Evolutionary conservation across 2,888 invertebrate genomes (phyloP), one percentile per base, ranked within the genome.

Genomic region (Euproctis similis): DNA sequence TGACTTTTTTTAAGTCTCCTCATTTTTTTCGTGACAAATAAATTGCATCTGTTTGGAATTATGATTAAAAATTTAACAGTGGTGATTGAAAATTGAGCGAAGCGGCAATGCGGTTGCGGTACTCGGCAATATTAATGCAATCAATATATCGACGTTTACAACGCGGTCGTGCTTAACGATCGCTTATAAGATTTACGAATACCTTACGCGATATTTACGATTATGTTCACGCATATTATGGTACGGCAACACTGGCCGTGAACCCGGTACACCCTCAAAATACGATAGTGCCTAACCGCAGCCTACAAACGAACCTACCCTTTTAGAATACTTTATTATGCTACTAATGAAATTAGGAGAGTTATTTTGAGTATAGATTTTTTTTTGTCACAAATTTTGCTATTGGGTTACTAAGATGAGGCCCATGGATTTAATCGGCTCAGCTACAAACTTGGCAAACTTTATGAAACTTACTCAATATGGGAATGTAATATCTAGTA

Each of bases 61-160:
- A 35, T 34, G 36, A 47, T 60, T 58, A 61, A 63, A 64, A 58
- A 55, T 53, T 52, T 53, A 49, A 46, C 40, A 35, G 37, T 36
- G 55, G 63, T 72, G 66, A 71, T 66, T 66, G 53, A 74, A 68
- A 62, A 51, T 45, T 42, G 53, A 48, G 47, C 38, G 41, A 42
- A 34, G 34, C 47, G 46, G 52, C 40, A 47, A 35, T 58, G 61
- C 61, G 70, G 63, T 59, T 8, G 23, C 16, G 53, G 49, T 60
- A 56, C 54, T 46, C 46, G 36, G 45, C 43, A 42, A 46, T 53
- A 53, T 65, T n/a, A 61, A 64, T 62, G 57, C 62, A 73, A 74
- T 75, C 72, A 64, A 75, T 75, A 73, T 58, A 61, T 60, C 64
- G 47, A 64, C 64, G 63, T 60, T 45, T 57, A 64, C 63, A 65